Evolutionary conservation across 1,140 invertebrate genomes (phyloP).

Genomic region (Zaprionus nigranus): DNA sequence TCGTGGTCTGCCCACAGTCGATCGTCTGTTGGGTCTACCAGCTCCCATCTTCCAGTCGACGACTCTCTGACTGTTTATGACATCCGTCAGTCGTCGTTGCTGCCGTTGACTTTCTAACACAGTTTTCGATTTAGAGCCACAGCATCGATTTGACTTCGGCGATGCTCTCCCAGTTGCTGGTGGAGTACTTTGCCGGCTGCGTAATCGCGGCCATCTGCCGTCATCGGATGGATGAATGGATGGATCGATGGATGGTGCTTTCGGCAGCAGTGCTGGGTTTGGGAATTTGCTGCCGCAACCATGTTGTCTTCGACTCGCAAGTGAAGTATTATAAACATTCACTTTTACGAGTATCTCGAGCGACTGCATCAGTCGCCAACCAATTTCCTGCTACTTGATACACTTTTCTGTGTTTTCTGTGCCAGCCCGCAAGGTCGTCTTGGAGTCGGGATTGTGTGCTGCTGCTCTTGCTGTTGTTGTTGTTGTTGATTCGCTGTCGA

Average conservation of each 20-base stretch:
- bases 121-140: slow-evolving; percentile 35
- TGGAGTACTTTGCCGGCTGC: slow-evolving; percentile 52
- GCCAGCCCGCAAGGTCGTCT: slow-evolving; percentile 69
- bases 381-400: slow-evolving; percentile 82
- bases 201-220: slow-evolving; percentile 64
- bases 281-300: slow-evolving; percentile 66
- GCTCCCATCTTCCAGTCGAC: slow-evolving; percentile 11
- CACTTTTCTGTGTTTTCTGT: slow-evolving; percentile 58
- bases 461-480: slow-evolving; percentile 12
- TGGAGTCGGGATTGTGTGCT: slow-evolving; percentile 37
- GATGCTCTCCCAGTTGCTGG: slow-evolving; percentile 34
- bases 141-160: neutral
- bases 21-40: slow-evolving; percentile 1
- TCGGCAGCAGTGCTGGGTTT: slow-evolving; percentile 37
- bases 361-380: slow-evolving; percentile 65
- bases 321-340: slow-evolving; percentile 79
- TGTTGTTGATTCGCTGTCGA: slow-evolving; percentile 45
- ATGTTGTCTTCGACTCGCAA: slow-evolving; percentile 49
- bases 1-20: neutral
- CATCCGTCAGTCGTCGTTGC: slow-evolving; percentile 44
- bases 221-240: slow-evolving; percentile 21
- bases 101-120: slow-evolving; percentile 70
- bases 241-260: no score
- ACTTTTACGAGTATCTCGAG: slow-evolving; percentile 62
- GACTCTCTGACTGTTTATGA: slow-evolving; percentile 40